phyloP scores from a whole-genome alignment of 2,888 invertebrate species.

The Scaptodrosophila latifasciaeformis region DNA sequence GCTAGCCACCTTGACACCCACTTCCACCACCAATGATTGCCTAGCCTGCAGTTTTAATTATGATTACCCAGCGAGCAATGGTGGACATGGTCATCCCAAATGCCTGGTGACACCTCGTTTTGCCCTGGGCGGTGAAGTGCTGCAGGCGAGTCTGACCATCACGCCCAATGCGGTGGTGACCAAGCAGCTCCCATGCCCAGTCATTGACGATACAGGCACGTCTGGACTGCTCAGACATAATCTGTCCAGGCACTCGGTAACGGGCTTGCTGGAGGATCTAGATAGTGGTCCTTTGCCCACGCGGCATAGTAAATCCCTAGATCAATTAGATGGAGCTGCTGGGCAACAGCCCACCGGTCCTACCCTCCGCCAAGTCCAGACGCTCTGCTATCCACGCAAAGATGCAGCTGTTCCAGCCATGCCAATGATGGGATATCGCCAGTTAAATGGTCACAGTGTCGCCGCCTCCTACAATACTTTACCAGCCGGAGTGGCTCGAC shows the following conservation, averaged over 20 bases:
- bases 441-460: slow-evolving; percentile 28
- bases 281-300: slow-evolving; percentile 80
- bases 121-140: slow-evolving; percentile 77
- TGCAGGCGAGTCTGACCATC: slow-evolving; percentile 81
- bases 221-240: slow-evolving; percentile 64
- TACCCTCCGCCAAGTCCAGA: slow-evolving; percentile 61
- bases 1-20: background rate
- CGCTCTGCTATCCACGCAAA: slow-evolving; percentile 17
- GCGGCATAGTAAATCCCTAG: slow-evolving; percentile 88
- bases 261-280: slow-evolving; percentile 76
- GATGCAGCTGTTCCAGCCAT: background rate
- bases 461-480: slow-evolving; percentile 40
- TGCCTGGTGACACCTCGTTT: slow-evolving; percentile 78
- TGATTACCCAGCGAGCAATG: slow-evolving; percentile 61
- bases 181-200: background rate
- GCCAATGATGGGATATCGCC: slow-evolving; percentile 20
- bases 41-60: slow-evolving; percentile 71
- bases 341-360: slow-evolving; percentile 69
- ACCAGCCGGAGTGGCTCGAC: slow-evolving; percentile 47
- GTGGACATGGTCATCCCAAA: slow-evolving; percentile 58
- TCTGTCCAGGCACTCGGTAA: slow-evolving; percentile 79
- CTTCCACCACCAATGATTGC: slow-evolving; percentile 62
- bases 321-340: slow-evolving; percentile 79
- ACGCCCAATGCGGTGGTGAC: slow-evolving; percentile 76
- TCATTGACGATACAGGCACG: slow-evolving; percentile 34